phyloP scores from a whole-genome alignment of 2,113 vertebrate genomes.

The Xenotilapia leptura region DNA sequence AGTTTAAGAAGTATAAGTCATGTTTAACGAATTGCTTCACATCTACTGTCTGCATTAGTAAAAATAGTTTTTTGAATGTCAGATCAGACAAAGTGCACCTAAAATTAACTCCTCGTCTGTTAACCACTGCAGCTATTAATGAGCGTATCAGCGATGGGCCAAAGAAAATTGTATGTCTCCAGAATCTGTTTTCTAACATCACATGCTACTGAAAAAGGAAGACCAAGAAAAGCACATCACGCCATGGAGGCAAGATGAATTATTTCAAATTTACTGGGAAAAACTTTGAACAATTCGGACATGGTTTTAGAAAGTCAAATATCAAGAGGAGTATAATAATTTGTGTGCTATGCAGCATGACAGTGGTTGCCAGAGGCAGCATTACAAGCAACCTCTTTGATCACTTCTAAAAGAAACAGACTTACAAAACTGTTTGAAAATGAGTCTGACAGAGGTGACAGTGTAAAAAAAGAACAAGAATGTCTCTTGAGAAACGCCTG shows the following conservation, averaged over 20 bases:
- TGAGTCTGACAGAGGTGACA: background rate
- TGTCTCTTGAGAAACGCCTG: background rate
- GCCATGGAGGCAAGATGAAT: background rate
- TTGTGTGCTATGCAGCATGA: background rate
- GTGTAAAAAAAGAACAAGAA: background rate
- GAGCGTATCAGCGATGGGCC: background rate
- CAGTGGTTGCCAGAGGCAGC: background rate
- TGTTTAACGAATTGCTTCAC: background rate
- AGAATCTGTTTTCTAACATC: background rate
- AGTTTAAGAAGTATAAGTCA: background rate
- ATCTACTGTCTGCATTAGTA: background rate
- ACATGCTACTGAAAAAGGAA: background rate
- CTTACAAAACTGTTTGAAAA: background rate
- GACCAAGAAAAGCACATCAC: background rate
- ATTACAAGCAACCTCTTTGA: background rate
- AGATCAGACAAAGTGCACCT: background rate
- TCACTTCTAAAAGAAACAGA: background rate
- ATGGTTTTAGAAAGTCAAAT: background rate
- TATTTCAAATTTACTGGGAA: background rate
- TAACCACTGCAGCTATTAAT: background rate
- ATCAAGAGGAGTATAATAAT: background rate
- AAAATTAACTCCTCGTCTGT: background rate
- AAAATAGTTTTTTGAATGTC: background rate
- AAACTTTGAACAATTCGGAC: background rate
- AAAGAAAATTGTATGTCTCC: background rate